Evolutionary conservation across 2,888 invertebrate genomes (phyloP).

Genomic region (Tuberolachnus salignus): DNA sequence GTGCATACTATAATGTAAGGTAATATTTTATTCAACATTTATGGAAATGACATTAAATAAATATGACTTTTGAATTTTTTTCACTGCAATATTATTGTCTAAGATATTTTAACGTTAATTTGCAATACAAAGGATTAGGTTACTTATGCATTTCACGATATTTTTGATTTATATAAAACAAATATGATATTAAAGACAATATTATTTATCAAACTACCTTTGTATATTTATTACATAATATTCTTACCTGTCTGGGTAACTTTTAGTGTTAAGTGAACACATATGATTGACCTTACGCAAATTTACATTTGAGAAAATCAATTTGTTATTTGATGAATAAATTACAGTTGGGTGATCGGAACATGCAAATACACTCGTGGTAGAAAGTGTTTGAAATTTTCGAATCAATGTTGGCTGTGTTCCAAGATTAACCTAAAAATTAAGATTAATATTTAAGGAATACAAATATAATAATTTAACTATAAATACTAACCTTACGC

Average conservation of each 20-base stretch:
- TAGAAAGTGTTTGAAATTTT: slow-evolving; percentile 86
- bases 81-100: too few species aligned
- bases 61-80: too few species aligned
- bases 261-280: slow-evolving; percentile 95
- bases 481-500: slow-evolving; percentile 70
- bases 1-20: too few species aligned
- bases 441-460: neutral
- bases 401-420: slow-evolving; percentile 94
- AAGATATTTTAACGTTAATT: too few species aligned
- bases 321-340: slow-evolving; percentile 97
- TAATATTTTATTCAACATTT: too few species aligned
- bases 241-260: slow-evolving; percentile 85
- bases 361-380: slow-evolving; percentile 97
- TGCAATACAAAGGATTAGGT: too few species aligned
- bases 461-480: neutral
- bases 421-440: slow-evolving; percentile 82
- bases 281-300: slow-evolving; percentile 94
- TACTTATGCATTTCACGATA: too few species aligned
- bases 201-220: too few species aligned
- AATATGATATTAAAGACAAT: too few species aligned
- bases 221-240: too few species aligned
- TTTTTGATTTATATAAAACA: too few species aligned
- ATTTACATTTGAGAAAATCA: slow-evolving; percentile 98
- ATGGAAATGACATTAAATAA: too few species aligned
- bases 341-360: slow-evolving; percentile 98